These are phyloP conservation scores for Lydus trimaculatus DNA, from an alignment of 2,888 invertebrate species.

Conservation along the genomic window DNA sequence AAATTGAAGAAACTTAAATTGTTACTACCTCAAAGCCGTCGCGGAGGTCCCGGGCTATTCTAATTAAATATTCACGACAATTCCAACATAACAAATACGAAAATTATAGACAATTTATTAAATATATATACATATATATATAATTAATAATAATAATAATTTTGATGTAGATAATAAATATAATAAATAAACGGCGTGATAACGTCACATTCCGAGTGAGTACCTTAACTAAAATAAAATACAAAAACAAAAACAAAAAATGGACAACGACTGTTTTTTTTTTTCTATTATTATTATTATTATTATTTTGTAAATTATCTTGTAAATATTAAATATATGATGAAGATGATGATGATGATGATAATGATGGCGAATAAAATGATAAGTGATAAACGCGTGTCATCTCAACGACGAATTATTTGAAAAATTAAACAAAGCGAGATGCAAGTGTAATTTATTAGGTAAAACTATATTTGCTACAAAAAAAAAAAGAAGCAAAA, in stretches of 20 bases:
- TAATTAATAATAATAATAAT: slow-evolving; percentile 19
- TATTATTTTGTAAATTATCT: slow-evolving; percentile 4
- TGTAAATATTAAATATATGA: not conserved
- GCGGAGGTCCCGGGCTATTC: slow-evolving; percentile 50
- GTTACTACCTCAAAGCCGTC: slow-evolving; percentile 53
- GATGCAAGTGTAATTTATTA: slow-evolving; percentile 52
- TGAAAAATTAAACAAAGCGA: slow-evolving; percentile 9
- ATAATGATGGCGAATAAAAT: too few species aligned
- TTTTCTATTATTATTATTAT: not conserved
- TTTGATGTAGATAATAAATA: slow-evolving; percentile 28
- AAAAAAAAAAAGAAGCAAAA: not conserved
- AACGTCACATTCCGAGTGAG: slow-evolving; percentile 45
- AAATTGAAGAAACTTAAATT: slow-evolving; percentile 26
- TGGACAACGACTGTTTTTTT: slow-evolving; percentile 5
- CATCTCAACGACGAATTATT: slow-evolving; percentile 16
- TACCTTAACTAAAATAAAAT: slow-evolving; percentile 32
- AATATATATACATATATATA: not conserved
- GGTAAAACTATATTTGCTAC: slow-evolving; percentile 25
- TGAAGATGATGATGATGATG: not conserved
- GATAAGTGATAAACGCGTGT: slow-evolving; percentile 24
- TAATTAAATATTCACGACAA: slow-evolving; percentile 37
- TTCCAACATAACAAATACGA: slow-evolving; percentile 15
- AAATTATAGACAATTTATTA: slow-evolving; percentile 5
- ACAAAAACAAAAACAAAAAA: not conserved
- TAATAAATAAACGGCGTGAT: slow-evolving; percentile 11